phyloP scores from a whole-genome alignment of 1,140 invertebrate genomes.

The Euura lappo region DNA sequence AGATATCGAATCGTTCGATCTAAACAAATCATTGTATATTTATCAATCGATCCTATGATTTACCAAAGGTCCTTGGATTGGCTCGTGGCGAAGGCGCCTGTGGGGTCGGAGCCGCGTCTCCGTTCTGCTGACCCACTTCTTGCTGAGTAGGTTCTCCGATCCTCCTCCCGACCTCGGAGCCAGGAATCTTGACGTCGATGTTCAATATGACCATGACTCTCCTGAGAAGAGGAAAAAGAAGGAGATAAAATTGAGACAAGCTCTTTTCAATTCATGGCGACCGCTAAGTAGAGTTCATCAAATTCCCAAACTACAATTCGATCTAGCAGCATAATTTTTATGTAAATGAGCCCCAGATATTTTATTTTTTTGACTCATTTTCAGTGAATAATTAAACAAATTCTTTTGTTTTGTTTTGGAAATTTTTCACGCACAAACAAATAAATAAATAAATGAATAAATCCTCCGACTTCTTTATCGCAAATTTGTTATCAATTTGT shows the following conservation, averaged over 20 bases:
- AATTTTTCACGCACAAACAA: too few relatives aligned
- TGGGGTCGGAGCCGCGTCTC: slow-evolving; percentile 30
- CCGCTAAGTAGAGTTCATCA: not conserved
- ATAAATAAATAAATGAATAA: slow-evolving; percentile 21
- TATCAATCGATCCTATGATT: too few relatives aligned
- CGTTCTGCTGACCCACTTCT: slow-evolving; percentile 57
- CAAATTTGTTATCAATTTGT: too few relatives aligned
- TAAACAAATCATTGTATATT: too few relatives aligned
- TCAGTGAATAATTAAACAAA: too few relatives aligned
- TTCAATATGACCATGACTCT: slow-evolving; percentile 84
- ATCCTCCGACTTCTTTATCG: too few relatives aligned
- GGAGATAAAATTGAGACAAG: slow-evolving; percentile 13
- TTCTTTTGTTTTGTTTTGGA: too few relatives aligned
- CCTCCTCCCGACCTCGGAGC: slow-evolving; percentile 72
- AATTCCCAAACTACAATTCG: slow-evolving; percentile 24
- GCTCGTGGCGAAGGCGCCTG: slow-evolving; percentile 14
- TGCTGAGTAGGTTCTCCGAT: slow-evolving; percentile 76
- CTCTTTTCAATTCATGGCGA: not conserved
- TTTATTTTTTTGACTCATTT: too few relatives aligned
- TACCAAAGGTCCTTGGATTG: too few relatives aligned
- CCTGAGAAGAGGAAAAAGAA: slow-evolving; percentile 56
- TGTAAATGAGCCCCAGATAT: too few relatives aligned
- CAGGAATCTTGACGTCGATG: slow-evolving; percentile 75
- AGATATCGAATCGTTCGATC: too few relatives aligned
- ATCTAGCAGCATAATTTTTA: not conserved